phyloP scores from a whole-genome alignment of 35 echinoderm and acorn worm species.

The Strongylocentrotus purpuratus region DNA sequence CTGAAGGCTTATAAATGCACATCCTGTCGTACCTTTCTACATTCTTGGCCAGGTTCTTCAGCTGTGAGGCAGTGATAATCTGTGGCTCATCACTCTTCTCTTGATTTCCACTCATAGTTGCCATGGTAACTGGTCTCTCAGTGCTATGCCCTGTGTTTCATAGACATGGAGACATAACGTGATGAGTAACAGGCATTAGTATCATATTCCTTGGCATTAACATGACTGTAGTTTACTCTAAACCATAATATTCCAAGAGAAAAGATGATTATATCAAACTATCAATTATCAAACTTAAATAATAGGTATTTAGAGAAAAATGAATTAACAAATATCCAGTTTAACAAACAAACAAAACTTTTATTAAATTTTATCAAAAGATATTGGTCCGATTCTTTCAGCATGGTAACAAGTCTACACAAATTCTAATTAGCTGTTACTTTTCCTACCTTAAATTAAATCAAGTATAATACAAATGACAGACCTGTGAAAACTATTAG shows the following conservation, averaged over 20 bases:
- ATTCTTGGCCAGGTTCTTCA: conserved; percentile 93
- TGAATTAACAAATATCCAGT: no score
- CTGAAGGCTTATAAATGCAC: no score
- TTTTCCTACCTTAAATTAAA: no score
- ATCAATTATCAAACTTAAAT: neutral
- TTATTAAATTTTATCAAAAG: no score
- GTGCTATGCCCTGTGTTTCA: neutral
- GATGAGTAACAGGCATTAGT: neutral
- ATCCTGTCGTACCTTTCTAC: conserved; percentile 68
- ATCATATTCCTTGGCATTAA: neutral
- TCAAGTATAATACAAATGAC: no score
- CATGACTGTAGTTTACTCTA: neutral
- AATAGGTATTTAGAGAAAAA: neutral
- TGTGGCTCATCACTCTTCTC: conserved; percentile 64
- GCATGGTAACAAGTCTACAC: no score
- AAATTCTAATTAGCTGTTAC: no score
- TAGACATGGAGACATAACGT: neutral
- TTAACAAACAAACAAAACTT: no score
- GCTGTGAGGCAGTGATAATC: conserved; percentile 79
- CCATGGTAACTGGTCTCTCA: conserved; percentile 17
- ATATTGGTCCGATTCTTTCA: no score
- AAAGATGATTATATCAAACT: no score
- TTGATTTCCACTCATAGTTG: conserved; percentile 12
- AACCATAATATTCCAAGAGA: no score
- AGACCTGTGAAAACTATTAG: no score